Conservation (phyloP, 1,140 invertebrate genomes). For the Anadara kagoshimensis region DNA sequence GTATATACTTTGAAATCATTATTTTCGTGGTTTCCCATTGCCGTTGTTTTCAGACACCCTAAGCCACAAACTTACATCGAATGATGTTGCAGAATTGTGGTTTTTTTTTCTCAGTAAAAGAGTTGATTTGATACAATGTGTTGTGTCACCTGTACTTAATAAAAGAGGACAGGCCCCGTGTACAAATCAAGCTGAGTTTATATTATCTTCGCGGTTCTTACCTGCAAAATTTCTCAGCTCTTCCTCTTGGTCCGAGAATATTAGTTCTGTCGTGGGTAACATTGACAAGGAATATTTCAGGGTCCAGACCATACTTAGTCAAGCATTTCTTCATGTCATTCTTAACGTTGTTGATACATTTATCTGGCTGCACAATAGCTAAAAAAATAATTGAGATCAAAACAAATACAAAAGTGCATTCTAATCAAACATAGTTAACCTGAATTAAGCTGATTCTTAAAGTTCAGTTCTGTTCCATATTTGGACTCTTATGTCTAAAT, state of each 20-base stretch:
- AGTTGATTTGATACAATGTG: constrained; percentile 35
- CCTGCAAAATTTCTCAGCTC: constrained; percentile 36
- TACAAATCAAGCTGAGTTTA: constrained; percentile 29
- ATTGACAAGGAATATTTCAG: constrained; percentile 39
- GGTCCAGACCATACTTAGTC: constrained; percentile 30
- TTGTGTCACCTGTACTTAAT: constrained; percentile 33
- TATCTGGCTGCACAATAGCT: constrained; percentile 30
- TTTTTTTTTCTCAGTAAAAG: constrained; percentile 24
- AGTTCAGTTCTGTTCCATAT: no score
- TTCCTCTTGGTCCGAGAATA: constrained; percentile 20
- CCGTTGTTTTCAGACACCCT: no score
- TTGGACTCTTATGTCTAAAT: no score
- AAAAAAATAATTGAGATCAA: no score
- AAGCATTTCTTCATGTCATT: constrained; percentile 26
- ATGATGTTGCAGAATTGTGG: no score
- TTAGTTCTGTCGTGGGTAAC: constrained; percentile 37
- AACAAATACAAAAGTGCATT: no score
- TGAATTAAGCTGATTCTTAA: no score
- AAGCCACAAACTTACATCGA: no score
- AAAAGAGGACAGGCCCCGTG: constrained; percentile 26
- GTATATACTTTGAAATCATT: no score
- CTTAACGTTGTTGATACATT: constrained; percentile 26
- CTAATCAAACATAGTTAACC: no score
- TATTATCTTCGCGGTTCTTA: constrained; percentile 21
- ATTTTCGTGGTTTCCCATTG: no score